Evolutionary conservation across 2,888 invertebrate genomes (phyloP).

Genomic region (Pinctada fucata): DNA sequence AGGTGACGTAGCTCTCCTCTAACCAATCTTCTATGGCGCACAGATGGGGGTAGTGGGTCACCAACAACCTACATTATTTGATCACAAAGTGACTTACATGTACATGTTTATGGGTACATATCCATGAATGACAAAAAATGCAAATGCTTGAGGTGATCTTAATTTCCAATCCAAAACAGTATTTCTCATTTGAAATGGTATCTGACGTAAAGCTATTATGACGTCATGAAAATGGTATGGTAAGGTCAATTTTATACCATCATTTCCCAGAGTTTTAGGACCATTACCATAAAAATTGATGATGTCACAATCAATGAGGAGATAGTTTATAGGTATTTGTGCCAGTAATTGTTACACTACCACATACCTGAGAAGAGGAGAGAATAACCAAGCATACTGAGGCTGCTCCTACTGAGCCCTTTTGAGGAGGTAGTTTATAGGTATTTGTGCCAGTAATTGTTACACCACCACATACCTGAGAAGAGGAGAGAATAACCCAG

Average conservation of each 20-base stretch:
- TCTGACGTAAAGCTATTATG: too few relatives aligned
- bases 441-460: slow-evolving; percentile 89
- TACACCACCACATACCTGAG: slow-evolving; percentile 79
- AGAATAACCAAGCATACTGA: slow-evolving; percentile 92
- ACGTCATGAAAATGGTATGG: too few relatives aligned
- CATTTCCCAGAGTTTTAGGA: too few relatives aligned
- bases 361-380: slow-evolving; percentile 81
- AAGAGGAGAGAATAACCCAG: slow-evolving; percentile 91
- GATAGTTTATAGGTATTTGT: too few relatives aligned
- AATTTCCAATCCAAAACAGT: too few relatives aligned
- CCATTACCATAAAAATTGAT: too few relatives aligned
- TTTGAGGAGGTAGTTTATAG: slow-evolving; percentile 94
- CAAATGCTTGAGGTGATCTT: not conserved
- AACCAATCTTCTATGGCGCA: slow-evolving; percentile 98
- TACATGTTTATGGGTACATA: not conserved
- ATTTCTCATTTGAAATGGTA: too few relatives aligned
- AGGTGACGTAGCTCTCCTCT: slow-evolving; percentile 80
- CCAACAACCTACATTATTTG: slow-evolving; percentile 81
- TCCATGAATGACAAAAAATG: not conserved
- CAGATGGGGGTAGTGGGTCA: slow-evolving; percentile 95
- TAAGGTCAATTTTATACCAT: too few relatives aligned
- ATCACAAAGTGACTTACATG: not conserved
- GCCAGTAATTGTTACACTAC: too few relatives aligned
- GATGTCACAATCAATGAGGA: too few relatives aligned
- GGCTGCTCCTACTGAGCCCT: slow-evolving; percentile 94